Evolutionary conservation across 2,113 vertebrate species (phyloP).

Genomic region (Rutilus rutilus): DNA sequence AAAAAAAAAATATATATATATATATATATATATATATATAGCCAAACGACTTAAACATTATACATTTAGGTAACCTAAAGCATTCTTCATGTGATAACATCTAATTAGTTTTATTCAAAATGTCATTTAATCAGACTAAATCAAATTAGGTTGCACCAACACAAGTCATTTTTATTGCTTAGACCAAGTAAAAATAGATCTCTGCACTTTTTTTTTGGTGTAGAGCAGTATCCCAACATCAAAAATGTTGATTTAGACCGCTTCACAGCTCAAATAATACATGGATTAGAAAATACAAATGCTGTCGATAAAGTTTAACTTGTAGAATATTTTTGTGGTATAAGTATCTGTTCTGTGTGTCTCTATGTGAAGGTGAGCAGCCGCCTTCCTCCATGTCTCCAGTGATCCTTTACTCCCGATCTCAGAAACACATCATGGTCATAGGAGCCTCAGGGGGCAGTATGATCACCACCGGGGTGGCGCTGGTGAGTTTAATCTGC

Average conservation of each 20-base stretch:
- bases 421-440: slow-evolving; percentile 79
- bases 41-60: neutral
- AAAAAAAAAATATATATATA: too few species aligned
- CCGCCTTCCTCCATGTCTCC: slow-evolving; percentile 93
- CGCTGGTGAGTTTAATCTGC: slow-evolving; percentile 75
- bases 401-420: slow-evolving; percentile 66
- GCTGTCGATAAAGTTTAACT: neutral
- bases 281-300: too few species aligned
- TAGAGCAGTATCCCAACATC: neutral
- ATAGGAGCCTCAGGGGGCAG: slow-evolving; percentile 88
- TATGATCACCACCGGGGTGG: slow-evolving; percentile 81
- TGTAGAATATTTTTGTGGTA: neutral
- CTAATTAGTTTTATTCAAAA: neutral
- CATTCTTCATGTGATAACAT: neutral
- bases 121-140: neutral
- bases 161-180: neutral
- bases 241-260: neutral
- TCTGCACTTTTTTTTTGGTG: too few species aligned
- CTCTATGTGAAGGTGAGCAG: slow-evolving; percentile 77
- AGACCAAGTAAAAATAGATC: neutral
- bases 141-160: neutral
- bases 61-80: too few species aligned
- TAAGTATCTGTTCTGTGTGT: slow-evolving; percentile 23
- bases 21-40: neutral
- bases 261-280: neutral